Base-by-base conservation (phyloP, 2,888 invertebrate genomes). In the Alviniconcha strummeri region DNA sequence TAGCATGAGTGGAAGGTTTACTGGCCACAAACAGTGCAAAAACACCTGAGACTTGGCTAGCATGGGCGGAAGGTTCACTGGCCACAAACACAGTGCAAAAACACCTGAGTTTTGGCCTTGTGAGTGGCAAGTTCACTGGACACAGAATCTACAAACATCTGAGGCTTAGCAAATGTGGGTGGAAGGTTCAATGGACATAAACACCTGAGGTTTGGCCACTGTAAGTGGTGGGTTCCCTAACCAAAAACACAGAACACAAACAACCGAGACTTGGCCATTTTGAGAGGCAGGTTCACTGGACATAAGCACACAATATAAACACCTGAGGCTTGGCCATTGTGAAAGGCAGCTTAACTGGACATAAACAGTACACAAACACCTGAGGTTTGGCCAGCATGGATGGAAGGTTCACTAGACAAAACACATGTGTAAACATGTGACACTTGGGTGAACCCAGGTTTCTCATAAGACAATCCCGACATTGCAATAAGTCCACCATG, bases 301-400 rank as follows among this genome's bases (percentile, higher is more conserved):
- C 92, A 52, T 13, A 17, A 9, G 64, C 11, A 9, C 69, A 69
- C 1, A 15, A 64, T 15, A 64, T 13, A 13, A 15, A 64, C 0
- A 99, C 98, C 95, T 99, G 98, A 0, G 95, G 95, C 87, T 95
- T 95, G 82, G 95, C 94, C 76, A 95, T 91, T 2, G 95, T 95
- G 3, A 95, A 95, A 15, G 95, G 95, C 76, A 95, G 92, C 90
- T 99, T 98, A 36, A 96, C 98, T 94, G 95, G 94, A 89, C 92
- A 52, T 13, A 17, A 9, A 78, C 11, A 69, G 17, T 13, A 36
- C 36, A 36, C 36, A 36, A 36, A 75, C 17, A 36, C 8, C 36
- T 36, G 36, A 36, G 36, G 36, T 3, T 0, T 95, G 82, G 95
- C 94, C 76, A 95, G 91, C 2, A 95, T 95, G 3, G 95, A 95